These are phyloP conservation scores for Lithobius niger DNA, from an alignment of 1,140 invertebrate genomes.

Conservation along the genomic window DNA sequence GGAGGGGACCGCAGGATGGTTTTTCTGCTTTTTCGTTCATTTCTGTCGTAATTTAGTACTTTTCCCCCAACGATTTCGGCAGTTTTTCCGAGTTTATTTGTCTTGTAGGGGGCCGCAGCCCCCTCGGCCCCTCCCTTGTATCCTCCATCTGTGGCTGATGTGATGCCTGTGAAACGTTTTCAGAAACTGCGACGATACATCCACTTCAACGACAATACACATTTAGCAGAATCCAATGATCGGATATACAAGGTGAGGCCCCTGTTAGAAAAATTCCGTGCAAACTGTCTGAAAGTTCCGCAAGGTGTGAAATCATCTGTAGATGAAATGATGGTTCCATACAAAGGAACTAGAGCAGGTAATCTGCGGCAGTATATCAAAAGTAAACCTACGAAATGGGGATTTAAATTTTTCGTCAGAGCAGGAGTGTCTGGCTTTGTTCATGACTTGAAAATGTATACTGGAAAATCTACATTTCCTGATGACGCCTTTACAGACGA, in stretches of 20 bases:
- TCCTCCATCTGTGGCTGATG: background rate
- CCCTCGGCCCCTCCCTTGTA: background rate
- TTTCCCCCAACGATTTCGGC: too few species aligned
- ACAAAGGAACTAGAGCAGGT: too few species aligned
- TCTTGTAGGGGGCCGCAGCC: too few species aligned
- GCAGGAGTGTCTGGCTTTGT: background rate
- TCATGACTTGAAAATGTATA: conserved; percentile 1
- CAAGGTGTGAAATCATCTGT: background rate
- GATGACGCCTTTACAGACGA: background rate
- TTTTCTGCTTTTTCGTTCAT: too few species aligned
- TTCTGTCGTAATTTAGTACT: too few species aligned
- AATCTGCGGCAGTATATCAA: conserved; percentile 10
- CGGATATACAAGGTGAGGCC: background rate
- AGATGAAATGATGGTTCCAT: background rate
- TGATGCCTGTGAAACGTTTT: background rate
- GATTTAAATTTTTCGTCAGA: conserved; percentile 9
- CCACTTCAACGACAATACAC: background rate
- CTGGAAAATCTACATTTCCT: background rate
- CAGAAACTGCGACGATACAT: background rate
- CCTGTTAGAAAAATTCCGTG: background rate
- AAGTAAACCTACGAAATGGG: conserved; percentile 10
- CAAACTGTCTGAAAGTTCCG: background rate
- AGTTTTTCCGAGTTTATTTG: too few species aligned
- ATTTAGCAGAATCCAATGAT: background rate
- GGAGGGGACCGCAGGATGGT: too few species aligned